Conservation (phyloP, 2,888 invertebrate species). For the Salticus scenicus region DNA sequence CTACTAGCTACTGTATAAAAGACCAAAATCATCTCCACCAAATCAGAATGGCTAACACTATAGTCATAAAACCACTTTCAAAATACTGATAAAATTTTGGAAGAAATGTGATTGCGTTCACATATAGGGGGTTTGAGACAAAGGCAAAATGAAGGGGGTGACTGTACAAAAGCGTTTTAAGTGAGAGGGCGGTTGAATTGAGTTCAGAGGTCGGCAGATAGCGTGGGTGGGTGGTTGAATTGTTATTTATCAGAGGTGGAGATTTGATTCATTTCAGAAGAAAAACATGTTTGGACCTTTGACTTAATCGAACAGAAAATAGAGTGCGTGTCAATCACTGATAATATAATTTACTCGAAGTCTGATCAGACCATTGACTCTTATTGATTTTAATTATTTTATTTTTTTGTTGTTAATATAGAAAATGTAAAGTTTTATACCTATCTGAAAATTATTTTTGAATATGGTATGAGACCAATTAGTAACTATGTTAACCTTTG, state of each 20-base stretch:
- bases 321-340: neutral
- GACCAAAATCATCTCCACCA: too few species aligned
- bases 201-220: constrained; percentile 1
- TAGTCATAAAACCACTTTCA: neutral
- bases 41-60: neutral
- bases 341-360: neutral
- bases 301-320: neutral
- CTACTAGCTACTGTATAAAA: too few species aligned
- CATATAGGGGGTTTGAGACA: constrained; percentile 19
- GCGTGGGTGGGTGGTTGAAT: neutral
- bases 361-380: too few species aligned
- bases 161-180: constrained; percentile 38
- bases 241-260: neutral
- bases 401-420: too few species aligned
- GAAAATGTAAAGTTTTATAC: too few species aligned
- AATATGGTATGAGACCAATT: too few species aligned
- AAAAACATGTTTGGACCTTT: neutral
- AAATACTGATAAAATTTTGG: neutral
- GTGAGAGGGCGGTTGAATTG: constrained; percentile 16
- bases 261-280: constrained; percentile 3
- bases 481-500: too few species aligned
- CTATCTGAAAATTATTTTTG: too few species aligned
- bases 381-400: too few species aligned
- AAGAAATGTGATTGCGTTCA: constrained; percentile 43
- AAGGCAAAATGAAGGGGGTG: constrained; percentile 2